Evolutionary conservation across 2,888 invertebrate species (phyloP), one percentile per base, ranked within the genome.

Genomic region (Harpalus rufipes): DNA sequence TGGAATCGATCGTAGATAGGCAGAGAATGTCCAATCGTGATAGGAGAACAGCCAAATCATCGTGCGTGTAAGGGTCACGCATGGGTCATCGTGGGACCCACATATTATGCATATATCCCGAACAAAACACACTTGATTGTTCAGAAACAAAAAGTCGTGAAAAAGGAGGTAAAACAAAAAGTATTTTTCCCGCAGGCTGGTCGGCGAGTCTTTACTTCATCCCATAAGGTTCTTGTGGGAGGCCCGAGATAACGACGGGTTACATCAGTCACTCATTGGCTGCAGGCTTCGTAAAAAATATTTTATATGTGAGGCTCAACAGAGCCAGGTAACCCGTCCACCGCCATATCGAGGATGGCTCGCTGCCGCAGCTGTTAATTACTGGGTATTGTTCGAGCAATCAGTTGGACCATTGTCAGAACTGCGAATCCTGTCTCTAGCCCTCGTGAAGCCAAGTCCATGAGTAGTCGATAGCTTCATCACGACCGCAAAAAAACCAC

Each of bases 261-360:
- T 90, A 89, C 90, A 91, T 91, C 91, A 91, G 89, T 91, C 91
- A 91, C 87, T 89, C 88, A 90, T 90, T 90, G 90, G 90, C 88
- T 84, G 84, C 88, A 88, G 87, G 86, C 82, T 44, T 41, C 82
- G 82, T 4, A 74, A 58, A 74, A 83, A 83, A 83, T 76, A 83
- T 61, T 76, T 83, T 72, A 83, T 80, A 80, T 80, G 80, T 32
- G 61, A 80, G 61, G 80, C 63, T 12, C 41, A 72, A 16, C 80
- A 61, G 21, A 3, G 21, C 21, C 21, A 21, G 80, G 80, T 80
- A 59, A 41, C 80, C 16, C 61, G 61, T 61, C 41, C 58, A 14
- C 21, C 44, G 44, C 58, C 78, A 78, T 58, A 10, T 58, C 78
- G 58, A 8, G 56, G 41, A 80, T 39, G 39, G 59, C 56, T 59